A percentile compares a stretch with the other conserved stretches of the same genome.
phyloP scores from a whole-genome alignment of 1,140 invertebrate genomes.

The Eumaeus atala region DNA sequence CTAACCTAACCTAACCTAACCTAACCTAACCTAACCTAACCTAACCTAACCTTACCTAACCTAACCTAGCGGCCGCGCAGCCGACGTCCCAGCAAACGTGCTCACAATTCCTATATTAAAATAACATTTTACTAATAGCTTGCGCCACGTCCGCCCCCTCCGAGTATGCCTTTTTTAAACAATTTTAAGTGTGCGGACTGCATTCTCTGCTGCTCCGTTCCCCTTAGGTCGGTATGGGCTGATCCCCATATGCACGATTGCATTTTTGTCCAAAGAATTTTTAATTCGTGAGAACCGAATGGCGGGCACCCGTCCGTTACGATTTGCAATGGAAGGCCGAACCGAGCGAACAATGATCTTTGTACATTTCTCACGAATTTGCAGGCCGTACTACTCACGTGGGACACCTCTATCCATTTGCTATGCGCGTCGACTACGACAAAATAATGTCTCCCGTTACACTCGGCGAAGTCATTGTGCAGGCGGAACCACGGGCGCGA shows the following conservation, averaged over 20 bases:
- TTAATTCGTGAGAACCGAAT: not conserved
- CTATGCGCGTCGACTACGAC: conserved; percentile 33
- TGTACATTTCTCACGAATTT: not conserved
- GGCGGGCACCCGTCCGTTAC: not conserved
- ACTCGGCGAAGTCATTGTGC: conserved; percentile 35
- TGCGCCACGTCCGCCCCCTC: conserved; percentile 18
- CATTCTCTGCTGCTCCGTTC: conserved; percentile 46
- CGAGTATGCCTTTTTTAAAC: conserved; percentile 31
- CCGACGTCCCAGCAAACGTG: conserved; percentile 22
- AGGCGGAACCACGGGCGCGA: conserved; percentile 34
- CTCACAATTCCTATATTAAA: conserved; percentile 27
- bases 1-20: no score
- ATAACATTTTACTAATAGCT: conserved; percentile 21
- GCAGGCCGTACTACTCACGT: not conserved
- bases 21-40: no score
- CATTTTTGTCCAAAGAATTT: conserved; percentile 15
- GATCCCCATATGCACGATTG: conserved; percentile 30
- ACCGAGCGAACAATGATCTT: not conserved
- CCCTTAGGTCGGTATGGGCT: conserved; percentile 38
- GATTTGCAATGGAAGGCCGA: not conserved
- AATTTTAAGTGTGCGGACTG: conserved; percentile 49
- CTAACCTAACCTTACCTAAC: no score
- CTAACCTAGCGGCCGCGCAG: conserved; percentile 20
- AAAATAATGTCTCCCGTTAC: conserved; percentile 22
- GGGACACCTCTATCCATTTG: conserved; percentile 32